Conservation (phyloP, 37 sponge, comb jelly and placozoan genomes). For the Beroe ovata region DNA sequence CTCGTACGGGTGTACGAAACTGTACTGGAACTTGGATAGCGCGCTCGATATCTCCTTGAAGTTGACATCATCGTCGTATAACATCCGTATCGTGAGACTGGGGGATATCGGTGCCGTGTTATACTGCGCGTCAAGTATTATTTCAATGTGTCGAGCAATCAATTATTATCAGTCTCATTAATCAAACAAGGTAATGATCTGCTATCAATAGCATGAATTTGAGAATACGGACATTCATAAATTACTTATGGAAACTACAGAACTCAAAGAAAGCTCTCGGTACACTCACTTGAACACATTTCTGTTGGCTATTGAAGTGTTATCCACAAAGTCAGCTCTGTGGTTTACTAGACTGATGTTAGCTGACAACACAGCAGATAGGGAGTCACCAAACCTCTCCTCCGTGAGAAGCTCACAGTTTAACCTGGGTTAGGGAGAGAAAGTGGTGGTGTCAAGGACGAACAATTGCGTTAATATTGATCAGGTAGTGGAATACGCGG, state of each 20-base stretch:
- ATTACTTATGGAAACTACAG: too few relatives aligned
- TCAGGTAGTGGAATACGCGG: too few relatives aligned
- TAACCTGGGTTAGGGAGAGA: constrained; percentile 28
- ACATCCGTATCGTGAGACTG: constrained; percentile 21
- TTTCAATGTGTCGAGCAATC: too few relatives aligned
- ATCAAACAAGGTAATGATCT: too few relatives aligned
- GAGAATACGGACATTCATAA: too few relatives aligned
- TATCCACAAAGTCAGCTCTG: constrained; percentile 5
- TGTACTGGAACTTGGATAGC: constrained; percentile 32
- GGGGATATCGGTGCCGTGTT: too few relatives aligned
- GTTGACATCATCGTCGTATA: constrained; percentile 45
- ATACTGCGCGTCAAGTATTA: too few relatives aligned
- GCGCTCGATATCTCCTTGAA: constrained; percentile 12
- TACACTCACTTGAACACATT: constrained; percentile 19
- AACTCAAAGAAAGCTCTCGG: too few relatives aligned
- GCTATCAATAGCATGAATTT: too few relatives aligned
- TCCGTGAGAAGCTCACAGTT: constrained; percentile 45
- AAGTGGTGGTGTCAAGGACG: neutral
- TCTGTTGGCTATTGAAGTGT: neutral
- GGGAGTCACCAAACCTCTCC: neutral
- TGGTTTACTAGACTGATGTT: neutral
- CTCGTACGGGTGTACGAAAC: constrained; percentile 64
- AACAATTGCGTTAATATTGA: neutral
- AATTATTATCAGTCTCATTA: too few relatives aligned
- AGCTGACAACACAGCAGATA: neutral